Evolutionary conservation across 64 coral and sea anemone species (phyloP).

Genomic region (Pocillopora damicornis): DNA sequence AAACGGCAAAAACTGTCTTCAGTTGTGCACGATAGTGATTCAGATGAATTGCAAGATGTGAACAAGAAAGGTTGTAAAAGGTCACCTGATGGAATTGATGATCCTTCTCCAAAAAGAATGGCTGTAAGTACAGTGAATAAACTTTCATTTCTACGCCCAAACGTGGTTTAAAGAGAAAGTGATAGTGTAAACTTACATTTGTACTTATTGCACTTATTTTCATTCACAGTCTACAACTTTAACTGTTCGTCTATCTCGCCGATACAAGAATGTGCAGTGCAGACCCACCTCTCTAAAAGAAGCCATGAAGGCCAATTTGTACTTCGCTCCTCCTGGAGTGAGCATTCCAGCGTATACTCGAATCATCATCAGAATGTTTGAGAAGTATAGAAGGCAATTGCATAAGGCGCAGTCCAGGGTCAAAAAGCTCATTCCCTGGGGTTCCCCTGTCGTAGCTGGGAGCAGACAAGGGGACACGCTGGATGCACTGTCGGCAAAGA

Average conservation of each 20-base stretch:
- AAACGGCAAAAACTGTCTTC: conserved; percentile 1
- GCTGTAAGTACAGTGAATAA: background rate
- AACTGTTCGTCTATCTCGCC: background rate
- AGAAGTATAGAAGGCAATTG: conserved; percentile 2
- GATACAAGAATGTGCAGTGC: conserved; percentile 2
- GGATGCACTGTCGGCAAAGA: background rate
- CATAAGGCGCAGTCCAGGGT: conserved; percentile 4
- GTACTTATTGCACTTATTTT: background rate
- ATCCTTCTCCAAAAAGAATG: conserved; percentile 22
- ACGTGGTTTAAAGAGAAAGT: no score
- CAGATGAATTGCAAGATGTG: background rate
- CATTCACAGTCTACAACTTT: background rate
- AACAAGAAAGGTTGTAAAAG: background rate
- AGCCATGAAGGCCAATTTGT: background rate
- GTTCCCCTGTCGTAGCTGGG: background rate
- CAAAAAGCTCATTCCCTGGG: conserved; percentile 9
- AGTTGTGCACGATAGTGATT: background rate
- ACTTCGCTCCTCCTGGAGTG: conserved; percentile 22
- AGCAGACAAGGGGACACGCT: background rate
- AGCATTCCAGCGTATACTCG: background rate
- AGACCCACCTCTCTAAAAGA: conserved; percentile 1
- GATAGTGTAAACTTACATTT: no score
- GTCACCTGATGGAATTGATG: background rate
- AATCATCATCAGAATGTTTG: conserved; percentile 32
- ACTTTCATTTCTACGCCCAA: no score